Evolutionary conservation across 2,797 vertebrate genomes (phyloP).

Genomic region (Coendou prehensilis): DNA sequence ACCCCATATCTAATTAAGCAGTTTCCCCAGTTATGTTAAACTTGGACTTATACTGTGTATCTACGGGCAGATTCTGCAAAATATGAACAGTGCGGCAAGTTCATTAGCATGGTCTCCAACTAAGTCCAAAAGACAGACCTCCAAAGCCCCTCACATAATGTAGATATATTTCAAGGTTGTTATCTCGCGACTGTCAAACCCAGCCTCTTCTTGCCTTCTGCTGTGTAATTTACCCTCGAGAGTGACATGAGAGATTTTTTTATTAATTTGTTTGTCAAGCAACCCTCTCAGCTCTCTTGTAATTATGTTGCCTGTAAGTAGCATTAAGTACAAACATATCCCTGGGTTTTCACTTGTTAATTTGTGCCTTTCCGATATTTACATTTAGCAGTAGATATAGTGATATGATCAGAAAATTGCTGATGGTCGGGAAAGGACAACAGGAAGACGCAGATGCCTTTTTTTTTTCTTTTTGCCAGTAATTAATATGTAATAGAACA

Average conservation of each 20-base stretch:
- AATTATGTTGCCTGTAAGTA: slow-evolving; percentile 79
- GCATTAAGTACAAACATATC: slow-evolving; percentile 75
- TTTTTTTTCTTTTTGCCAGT: neutral
- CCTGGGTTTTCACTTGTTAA: slow-evolving; percentile 73
- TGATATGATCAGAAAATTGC: slow-evolving; percentile 67
- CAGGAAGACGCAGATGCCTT: neutral
- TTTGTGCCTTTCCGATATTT: slow-evolving; percentile 66
- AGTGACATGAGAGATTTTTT: slow-evolving; percentile 54
- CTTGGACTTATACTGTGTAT: neutral
- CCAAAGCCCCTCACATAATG: slow-evolving; percentile 42
- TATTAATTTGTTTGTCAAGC: slow-evolving; percentile 82
- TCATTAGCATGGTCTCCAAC: slow-evolving; percentile 72
- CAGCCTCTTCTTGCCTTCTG: slow-evolving; percentile 67
- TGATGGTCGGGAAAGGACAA: slow-evolving; percentile 45
- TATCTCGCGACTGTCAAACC: slow-evolving; percentile 74
- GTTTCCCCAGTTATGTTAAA: slow-evolving; percentile 42
- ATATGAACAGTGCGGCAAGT: slow-evolving; percentile 44
- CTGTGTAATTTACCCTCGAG: slow-evolving; percentile 73
- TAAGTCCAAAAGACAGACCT: slow-evolving; percentile 63
- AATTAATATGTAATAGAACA: slow-evolving; percentile 30
- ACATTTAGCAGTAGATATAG: slow-evolving; percentile 35
- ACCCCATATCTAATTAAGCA: slow-evolving; percentile 32
- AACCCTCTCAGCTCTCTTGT: slow-evolving; percentile 66
- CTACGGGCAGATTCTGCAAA: slow-evolving; percentile 24
- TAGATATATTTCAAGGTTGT: slow-evolving; percentile 82